These are phyloP conservation scores for Oreochromis grahami DNA, from an alignment of 2,797 vertebrate species.

Conservation along the genomic window DNA sequence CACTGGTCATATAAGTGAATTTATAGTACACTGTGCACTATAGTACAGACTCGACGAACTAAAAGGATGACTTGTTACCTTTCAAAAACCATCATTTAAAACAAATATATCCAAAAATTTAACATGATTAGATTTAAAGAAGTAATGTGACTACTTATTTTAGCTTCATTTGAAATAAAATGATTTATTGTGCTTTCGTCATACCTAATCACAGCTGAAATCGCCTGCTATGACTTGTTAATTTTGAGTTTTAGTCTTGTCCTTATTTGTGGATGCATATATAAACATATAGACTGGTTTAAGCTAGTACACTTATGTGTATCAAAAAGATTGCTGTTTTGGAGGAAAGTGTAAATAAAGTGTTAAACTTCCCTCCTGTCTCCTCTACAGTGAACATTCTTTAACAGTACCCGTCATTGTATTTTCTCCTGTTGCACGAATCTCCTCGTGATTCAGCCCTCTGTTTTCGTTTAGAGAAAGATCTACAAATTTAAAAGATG, in stretches of 20 bases:
- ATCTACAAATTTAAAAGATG: slow-evolving; percentile 3
- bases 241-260: neutral
- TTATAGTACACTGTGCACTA: neutral
- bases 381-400: neutral
- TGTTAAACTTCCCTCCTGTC: neutral
- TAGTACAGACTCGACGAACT: rapidly evolving
- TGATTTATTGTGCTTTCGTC: neutral
- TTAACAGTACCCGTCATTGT: neutral
- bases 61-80: neutral
- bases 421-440: neutral
- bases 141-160: neutral
- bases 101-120: neutral
- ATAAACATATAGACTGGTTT: neutral
- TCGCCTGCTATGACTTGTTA: neutral
- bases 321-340: rapidly evolving
- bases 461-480: neutral
- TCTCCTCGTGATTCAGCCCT: neutral
- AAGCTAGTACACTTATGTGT: rapidly evolving
- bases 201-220: neutral
- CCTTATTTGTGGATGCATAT: neutral
- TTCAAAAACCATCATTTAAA: neutral
- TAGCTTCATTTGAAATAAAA: neutral
- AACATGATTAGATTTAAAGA: neutral
- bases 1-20: neutral
- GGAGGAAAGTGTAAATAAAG: neutral